Evolutionary conservation across 2,113 vertebrate genomes (phyloP), one percentile per base, ranked within the genome.

Genomic region (Cynopterus brachyotis): DNA sequence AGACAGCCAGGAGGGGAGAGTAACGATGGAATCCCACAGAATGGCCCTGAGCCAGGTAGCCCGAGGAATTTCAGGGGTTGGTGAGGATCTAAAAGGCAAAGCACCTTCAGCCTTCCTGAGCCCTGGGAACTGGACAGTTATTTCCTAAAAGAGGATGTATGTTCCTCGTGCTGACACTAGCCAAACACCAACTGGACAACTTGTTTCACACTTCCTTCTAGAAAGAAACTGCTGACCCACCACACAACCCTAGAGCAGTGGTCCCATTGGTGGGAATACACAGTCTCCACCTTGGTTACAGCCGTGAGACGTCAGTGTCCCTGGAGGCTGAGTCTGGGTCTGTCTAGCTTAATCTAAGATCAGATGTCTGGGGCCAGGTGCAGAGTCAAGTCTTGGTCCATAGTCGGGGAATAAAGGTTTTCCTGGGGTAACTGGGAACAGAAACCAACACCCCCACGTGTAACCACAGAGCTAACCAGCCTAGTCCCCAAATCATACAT

Each of bases 241-340:
- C 28, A 26, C 10, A 28, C 35, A 64, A 6, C 10, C 26, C 30
- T 22, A 0, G 3, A 28, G 67, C 66, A 59, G 19, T 5, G 30
- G 53, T 6, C 10, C 37, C 6, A 0, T 28, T 1, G 17, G 45
- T 1, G 22, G 12, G 69, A 16, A 69, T 1, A 0, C 20, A 32
- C 2, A 19, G 75, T 37, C 57, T 79, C 8, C 3, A 2, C 19
- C 10, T 42, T 12, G 70, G 84, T 24, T 66, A 11, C 17, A 32
- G 28, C 32, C 64, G 19, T 22, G 70, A 89, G 50, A 30, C 0
- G 2, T 0, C 12, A 5, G 50, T 32, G 45, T 12, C 35, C 80
- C 40, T 78, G 32, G 59, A 84, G 47, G 30, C 59, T 55, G 84
- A 72, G 60, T 47, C 45, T 53, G 37, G 6, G 13, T 76, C 35